A percentile compares a stretch with the other conserved stretches of the same genome.
phyloP scores from a whole-genome alignment of 2,797 vertebrate species.

The Eulemur coronatus region DNA sequence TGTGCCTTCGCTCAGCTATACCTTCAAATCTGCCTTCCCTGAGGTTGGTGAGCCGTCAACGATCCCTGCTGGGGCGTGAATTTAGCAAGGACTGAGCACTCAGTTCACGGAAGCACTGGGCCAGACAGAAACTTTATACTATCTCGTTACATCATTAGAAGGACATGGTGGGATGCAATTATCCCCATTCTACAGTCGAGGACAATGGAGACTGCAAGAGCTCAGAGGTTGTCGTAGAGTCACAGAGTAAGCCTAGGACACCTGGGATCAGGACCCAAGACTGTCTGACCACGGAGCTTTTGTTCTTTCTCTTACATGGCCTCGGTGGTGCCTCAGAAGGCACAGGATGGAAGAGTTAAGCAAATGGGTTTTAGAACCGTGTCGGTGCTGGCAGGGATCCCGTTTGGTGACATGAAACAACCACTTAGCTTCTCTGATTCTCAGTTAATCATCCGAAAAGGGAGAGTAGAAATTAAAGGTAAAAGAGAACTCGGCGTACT shows the following conservation, averaged over 20 bases:
- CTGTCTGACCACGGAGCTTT: rapidly evolving
- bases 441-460: too few species aligned
- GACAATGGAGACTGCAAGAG: rapidly evolving
- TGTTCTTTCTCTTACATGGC: rapidly evolving
- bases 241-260: rapidly evolving
- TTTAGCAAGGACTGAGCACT: background rate
- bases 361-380: too few species aligned
- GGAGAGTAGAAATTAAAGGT: too few species aligned
- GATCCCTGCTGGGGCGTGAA: rapidly evolving
- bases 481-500: too few species aligned
- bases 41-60: rapidly evolving
- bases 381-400: too few species aligned
- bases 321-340: rapidly evolving
- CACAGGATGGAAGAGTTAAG: too few species aligned
- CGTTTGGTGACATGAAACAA: too few species aligned
- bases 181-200: too few species aligned
- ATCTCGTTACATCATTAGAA: rapidly evolving
- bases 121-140: too few species aligned
- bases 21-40: background rate
- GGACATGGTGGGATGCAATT: rapidly evolving
- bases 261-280: background rate
- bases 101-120: rapidly evolving
- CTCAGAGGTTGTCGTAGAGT: background rate
- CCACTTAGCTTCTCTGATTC: too few species aligned
- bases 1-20: background rate